Percentiles rank a stretch among this genome's conserved stretches.
phyloP scores from a whole-genome alignment of 2,797 vertebrate species.

The Takifugu rubripes region DNA sequence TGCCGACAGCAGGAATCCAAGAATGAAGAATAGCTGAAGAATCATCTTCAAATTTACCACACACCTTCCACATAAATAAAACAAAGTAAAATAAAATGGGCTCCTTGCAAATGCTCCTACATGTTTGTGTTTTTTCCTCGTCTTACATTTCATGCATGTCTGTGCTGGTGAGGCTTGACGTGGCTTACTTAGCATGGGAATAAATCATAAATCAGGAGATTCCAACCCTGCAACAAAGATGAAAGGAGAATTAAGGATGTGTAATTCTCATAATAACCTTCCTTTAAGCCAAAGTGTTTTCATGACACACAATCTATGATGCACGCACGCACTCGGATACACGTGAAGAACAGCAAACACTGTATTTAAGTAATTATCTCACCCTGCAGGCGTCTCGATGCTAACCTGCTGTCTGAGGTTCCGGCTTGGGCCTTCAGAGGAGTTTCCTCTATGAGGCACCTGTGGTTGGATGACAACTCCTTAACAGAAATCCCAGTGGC shows the following conservation, averaged over 20 bases:
- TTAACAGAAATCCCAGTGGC: slow-evolving; percentile 87
- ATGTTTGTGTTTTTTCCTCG: slow-evolving; percentile 34
- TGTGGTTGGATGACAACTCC: slow-evolving; percentile 94
- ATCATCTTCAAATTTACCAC: slow-evolving; percentile 38
- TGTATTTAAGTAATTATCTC: slow-evolving; percentile 45
- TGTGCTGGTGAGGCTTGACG: slow-evolving; percentile 56
- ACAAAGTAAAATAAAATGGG: slow-evolving; percentile 22
- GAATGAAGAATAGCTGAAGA: slow-evolving; percentile 50
- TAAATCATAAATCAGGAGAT: slow-evolving; percentile 56
- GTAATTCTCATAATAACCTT: slow-evolving; percentile 61
- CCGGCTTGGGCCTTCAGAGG: slow-evolving; percentile 86
- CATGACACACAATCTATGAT: slow-evolving; percentile 39
- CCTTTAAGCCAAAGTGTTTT: slow-evolving; percentile 43
- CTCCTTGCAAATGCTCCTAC: slow-evolving; percentile 17
- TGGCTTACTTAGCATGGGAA: slow-evolving; percentile 60
- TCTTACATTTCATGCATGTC: slow-evolving; percentile 60
- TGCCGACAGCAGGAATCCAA: slow-evolving; percentile 24
- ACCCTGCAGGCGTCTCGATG: slow-evolving; percentile 87
- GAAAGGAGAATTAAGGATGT: slow-evolving; percentile 52
- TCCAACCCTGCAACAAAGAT: slow-evolving; percentile 47
- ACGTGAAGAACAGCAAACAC: slow-evolving; percentile 26
- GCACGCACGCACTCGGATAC: slow-evolving; percentile 17
- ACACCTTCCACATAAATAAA: slow-evolving; percentile 29
- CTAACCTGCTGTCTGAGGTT: slow-evolving; percentile 90
- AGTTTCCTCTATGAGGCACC: slow-evolving; percentile 85